These are phyloP conservation scores for Batillaria attramentaria DNA, from an alignment of 1,140 invertebrate species.

Conservation along the genomic window DNA sequence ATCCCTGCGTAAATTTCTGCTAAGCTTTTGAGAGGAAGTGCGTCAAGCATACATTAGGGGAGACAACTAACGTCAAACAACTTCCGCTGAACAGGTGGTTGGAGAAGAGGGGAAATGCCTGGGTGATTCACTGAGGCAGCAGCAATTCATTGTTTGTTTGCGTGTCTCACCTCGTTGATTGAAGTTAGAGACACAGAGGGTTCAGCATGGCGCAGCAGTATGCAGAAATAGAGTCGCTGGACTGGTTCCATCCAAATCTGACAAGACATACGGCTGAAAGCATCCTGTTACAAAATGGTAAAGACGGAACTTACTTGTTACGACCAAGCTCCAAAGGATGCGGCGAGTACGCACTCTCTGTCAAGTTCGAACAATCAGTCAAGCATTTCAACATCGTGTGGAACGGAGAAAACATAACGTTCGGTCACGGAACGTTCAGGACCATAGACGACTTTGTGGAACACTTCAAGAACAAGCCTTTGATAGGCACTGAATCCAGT, in stretches of 20 bases:
- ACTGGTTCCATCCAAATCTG: conserved; percentile 63
- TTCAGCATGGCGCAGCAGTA: conserved; percentile 13
- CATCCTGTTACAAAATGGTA: conserved; percentile 64
- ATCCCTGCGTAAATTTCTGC: conserved; percentile 74
- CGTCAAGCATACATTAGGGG: conserved; percentile 40
- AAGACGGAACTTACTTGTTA: conserved; percentile 64
- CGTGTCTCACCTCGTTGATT: too few relatives aligned
- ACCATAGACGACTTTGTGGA: conserved; percentile 56
- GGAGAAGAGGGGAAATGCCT: too few relatives aligned
- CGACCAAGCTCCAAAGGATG: conserved; percentile 60
- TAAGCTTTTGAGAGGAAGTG: conserved; percentile 46
- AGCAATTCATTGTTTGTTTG: too few relatives aligned
- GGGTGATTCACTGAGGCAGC: too few relatives aligned
- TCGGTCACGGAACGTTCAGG: conserved; percentile 63
- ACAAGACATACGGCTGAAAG: conserved; percentile 65
- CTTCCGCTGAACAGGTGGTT: too few relatives aligned
- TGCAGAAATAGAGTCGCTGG: conserved; percentile 36
- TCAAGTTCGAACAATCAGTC: conserved; percentile 66
- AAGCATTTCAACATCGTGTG: conserved; percentile 64
- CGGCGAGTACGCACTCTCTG: conserved; percentile 63
- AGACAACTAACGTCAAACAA: too few relatives aligned
- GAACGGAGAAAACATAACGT: conserved; percentile 52
- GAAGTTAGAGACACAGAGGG: too few relatives aligned
- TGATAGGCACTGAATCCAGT: conserved; percentile 65
- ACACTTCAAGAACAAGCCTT: conserved; percentile 65